These are phyloP conservation scores for Bactericera cockerelli DNA, from an alignment of 1,140 invertebrate genomes.

Conservation along the genomic window DNA sequence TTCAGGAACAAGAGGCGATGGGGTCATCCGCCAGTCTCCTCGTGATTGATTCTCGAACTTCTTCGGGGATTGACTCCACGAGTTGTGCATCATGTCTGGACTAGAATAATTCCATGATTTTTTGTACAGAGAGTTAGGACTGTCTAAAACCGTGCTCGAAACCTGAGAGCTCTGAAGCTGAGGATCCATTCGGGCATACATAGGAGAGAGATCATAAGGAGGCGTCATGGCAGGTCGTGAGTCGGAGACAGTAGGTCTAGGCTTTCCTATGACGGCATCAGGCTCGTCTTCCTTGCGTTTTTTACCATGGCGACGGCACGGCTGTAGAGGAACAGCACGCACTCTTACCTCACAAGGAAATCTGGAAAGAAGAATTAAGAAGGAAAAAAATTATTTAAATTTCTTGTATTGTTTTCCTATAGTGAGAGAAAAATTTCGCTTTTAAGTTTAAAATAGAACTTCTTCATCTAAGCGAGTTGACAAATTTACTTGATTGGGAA, in stretches of 20 bases:
- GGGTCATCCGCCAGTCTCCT: not conserved
- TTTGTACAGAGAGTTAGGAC: conserved; percentile 38
- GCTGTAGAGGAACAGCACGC: conserved; percentile 63
- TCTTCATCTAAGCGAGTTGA: too few relatives aligned
- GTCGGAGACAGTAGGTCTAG: conserved; percentile 11
- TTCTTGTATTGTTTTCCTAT: conserved; percentile 11
- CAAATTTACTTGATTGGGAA: too few relatives aligned
- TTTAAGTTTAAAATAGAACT: too few relatives aligned
- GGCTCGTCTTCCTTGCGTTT: conserved; percentile 55
- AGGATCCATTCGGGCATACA: conserved; percentile 55
- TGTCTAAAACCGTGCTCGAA: conserved; percentile 60
- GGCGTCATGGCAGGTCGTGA: conserved; percentile 19
- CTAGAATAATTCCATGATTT: conserved; percentile 29
- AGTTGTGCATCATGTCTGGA: not conserved
- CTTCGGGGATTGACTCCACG: not conserved
- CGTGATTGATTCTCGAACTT: not conserved
- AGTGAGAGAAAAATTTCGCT: too few relatives aligned
- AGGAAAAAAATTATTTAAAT: too few relatives aligned
- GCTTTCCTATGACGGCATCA: conserved; percentile 25
- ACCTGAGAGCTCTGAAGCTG: conserved; percentile 59
- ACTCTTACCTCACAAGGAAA: conserved; percentile 72
- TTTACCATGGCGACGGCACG: conserved; percentile 60
- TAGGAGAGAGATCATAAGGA: conserved; percentile 22
- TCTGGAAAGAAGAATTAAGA: conserved; percentile 30
- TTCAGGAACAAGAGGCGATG: not conserved